These are phyloP conservation scores for Sciaenops ocellatus DNA, from an alignment of 2,797 vertebrate genomes.

Conservation along the genomic window DNA sequence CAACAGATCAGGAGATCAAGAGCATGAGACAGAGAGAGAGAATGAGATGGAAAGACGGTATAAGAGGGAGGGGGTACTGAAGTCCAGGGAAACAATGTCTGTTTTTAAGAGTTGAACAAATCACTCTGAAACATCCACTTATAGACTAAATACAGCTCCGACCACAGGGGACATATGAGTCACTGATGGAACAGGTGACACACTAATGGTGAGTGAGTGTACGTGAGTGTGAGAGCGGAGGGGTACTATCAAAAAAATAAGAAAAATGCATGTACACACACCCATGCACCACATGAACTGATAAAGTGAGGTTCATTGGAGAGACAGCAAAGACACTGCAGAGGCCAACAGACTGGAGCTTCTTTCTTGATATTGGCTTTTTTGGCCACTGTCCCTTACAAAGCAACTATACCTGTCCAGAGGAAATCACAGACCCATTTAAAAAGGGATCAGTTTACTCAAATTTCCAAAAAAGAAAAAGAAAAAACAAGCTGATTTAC, in stretches of 20 bases:
- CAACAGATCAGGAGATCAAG: conserved; percentile 18
- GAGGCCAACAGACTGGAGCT: not conserved
- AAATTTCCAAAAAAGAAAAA: not conserved
- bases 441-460: not conserved
- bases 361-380: not conserved
- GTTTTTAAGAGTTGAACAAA: conserved; percentile 48
- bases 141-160: conserved; percentile 28
- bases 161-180: conserved; percentile 54
- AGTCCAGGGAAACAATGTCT: conserved; percentile 38
- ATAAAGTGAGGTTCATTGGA: conserved; percentile 21
- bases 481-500: not conserved
- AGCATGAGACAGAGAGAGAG: not conserved
- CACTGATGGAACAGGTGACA: conserved; percentile 59
- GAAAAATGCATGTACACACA: not conserved
- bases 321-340: not conserved
- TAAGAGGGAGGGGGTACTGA: not conserved
- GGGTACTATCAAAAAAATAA: conserved; percentile 2
- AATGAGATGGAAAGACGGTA: not conserved
- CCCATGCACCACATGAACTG: not conserved
- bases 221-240: not conserved
- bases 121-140: conserved; percentile 48
- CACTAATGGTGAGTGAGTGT: conserved; percentile 37
- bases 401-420: not conserved
- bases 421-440: not conserved
- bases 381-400: not conserved